A percentile compares a stretch with the other conserved stretches of the same genome.
Conservation (phyloP, 2,888 invertebrate species). For the Tricholauxania praeusta region DNA sequence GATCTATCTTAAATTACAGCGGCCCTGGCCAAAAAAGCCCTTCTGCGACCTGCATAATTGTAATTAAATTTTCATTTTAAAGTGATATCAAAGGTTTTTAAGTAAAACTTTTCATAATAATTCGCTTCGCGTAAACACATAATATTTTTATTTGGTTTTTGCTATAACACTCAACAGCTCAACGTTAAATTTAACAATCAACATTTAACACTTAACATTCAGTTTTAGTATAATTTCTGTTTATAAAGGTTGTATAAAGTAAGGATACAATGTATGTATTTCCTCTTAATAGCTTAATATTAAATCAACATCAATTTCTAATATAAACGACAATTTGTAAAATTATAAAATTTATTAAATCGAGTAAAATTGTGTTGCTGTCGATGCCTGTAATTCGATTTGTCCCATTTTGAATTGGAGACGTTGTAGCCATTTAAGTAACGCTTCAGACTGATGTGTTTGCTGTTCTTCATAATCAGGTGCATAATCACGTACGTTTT, state of each 20-base stretch:
- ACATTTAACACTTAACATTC: slow-evolving; percentile 27
- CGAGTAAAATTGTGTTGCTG: slow-evolving; percentile 90
- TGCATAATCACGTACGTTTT: slow-evolving; percentile 87
- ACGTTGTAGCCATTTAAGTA: slow-evolving; percentile 88
- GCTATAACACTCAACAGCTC: slow-evolving; percentile 13
- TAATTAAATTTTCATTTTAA: too few relatives aligned
- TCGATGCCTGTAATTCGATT: slow-evolving; percentile 92
- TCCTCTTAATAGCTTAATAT: not conserved
- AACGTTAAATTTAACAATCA: not conserved
- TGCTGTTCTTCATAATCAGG: slow-evolving; percentile 68
- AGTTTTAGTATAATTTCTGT: not conserved
- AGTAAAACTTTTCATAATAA: too few relatives aligned
- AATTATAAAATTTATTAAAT: slow-evolving; percentile 68
- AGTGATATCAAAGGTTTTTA: too few relatives aligned
- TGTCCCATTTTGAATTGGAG: slow-evolving; percentile 98
- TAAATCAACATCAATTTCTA: not conserved
- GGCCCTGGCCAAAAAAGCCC: too few relatives aligned
- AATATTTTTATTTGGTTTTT: not conserved
- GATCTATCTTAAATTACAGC: too few relatives aligned
- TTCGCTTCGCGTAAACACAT: too few relatives aligned
- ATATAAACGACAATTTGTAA: slow-evolving; percentile 11
- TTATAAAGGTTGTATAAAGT: not conserved
- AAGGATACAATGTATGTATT: not conserved
- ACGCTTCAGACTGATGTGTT: slow-evolving; percentile 68
- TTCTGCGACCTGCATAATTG: too few relatives aligned